phyloP scores from a whole-genome alignment of 2,888 invertebrate species.

The Octonoba sinensis region DNA sequence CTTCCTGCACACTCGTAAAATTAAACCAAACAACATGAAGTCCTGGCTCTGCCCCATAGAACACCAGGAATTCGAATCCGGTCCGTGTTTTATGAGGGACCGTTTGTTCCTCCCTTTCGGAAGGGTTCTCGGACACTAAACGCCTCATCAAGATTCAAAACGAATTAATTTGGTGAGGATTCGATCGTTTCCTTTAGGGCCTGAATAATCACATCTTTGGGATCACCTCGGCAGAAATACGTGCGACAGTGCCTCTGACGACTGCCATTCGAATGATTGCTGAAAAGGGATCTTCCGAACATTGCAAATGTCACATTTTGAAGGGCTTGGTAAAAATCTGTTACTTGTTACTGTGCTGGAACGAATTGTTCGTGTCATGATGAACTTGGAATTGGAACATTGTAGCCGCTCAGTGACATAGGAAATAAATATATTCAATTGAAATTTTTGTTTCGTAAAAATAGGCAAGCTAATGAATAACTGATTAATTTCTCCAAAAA shows the following conservation, averaged over 20 bases:
- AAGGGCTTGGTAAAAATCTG: too few relatives aligned
- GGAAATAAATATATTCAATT: too few relatives aligned
- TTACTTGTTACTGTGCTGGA: too few relatives aligned
- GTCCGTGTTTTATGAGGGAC: slow-evolving; percentile 44
- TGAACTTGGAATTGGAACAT: too few relatives aligned
- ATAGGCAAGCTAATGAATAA: too few relatives aligned
- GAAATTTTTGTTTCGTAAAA: too few relatives aligned
- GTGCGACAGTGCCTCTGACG: slow-evolving; percentile 22
- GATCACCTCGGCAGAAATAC: slow-evolving; percentile 30
- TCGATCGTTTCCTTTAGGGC: slow-evolving; percentile 49
- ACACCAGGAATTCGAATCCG: slow-evolving; percentile 39
- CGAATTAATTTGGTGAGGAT: slow-evolving; percentile 53
- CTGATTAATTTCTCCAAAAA: too few relatives aligned
- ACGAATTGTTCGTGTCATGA: too few relatives aligned
- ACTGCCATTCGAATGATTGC: neutral
- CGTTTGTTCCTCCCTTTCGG: neutral
- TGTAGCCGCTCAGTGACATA: too few relatives aligned
- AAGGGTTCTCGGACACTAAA: slow-evolving; percentile 40
- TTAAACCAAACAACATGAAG: slow-evolving; percentile 52
- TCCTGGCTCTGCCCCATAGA: too few relatives aligned
- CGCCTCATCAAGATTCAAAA: slow-evolving; percentile 63
- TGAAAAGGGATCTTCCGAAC: slow-evolving; percentile 19
- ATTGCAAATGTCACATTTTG: slow-evolving; percentile 5
- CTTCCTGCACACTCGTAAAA: slow-evolving; percentile 46
- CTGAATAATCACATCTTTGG: slow-evolving; percentile 43